Evolutionary conservation across 2,888 invertebrate species (phyloP), one percentile per base, ranked within the genome.

Genomic region (Polydrusus cervinus): DNA sequence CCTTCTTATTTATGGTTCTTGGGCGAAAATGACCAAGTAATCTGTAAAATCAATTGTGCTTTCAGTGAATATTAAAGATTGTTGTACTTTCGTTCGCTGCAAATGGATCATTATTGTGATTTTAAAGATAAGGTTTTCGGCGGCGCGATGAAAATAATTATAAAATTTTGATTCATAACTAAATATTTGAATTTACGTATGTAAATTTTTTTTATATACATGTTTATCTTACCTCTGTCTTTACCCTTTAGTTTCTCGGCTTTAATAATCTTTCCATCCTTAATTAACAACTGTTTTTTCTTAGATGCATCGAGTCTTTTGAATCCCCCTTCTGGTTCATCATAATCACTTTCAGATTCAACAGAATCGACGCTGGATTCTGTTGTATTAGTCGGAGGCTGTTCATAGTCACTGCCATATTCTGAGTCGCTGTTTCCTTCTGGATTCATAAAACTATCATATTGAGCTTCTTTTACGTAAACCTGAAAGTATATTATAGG

Each of bases 281-380:
- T 92, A 60, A 92, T 90, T 55, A 93, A 89, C 0, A 93, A 87
- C 78, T 92, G 92, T 82, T 94, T 95, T 84, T 95, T 95, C 38
- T 92, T 91, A 82, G 86, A 86, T 43, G 88, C 86, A 79, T 89
- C 89, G 10, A 90, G 84, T 71, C 88, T 87, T 78, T 87, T 87
- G 77, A 90, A 90, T 10, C 90, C 89, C 16, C 87, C 85, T 76
- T 84, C 86, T n/a, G 87, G 87, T n/a, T 87, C 87, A 71, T 86
- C 81, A 66, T 81, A 83, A 71, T 85, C 86, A 30, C 85, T 84
- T 10, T 84, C 81, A 0, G 85, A 85, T 64, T 86, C 87, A 6
- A 84, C 83, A 8, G 85, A 86, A 64, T 86, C 82, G 40, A 85
- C 83, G 62, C 86, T 85, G 0, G 86, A 85, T 72, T 84, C 84